These are phyloP conservation scores for Ptilorrhoa leucosticta DNA, from an alignment of 2,113 vertebrate genomes.

Conservation along the genomic window DNA sequence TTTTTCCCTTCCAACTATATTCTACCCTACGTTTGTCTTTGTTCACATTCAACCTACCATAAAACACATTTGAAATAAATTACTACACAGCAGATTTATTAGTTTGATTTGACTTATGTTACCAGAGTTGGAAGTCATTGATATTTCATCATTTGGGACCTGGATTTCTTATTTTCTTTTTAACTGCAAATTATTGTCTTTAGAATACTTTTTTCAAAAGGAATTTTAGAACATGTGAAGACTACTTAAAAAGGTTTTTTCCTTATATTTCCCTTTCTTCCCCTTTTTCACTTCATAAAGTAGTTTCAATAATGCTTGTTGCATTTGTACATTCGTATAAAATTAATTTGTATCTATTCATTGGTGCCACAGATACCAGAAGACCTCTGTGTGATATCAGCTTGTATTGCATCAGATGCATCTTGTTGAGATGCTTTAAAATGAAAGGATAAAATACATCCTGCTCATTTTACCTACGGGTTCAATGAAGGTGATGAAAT, in stretches of 20 bases:
- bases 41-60: not conserved
- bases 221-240: not conserved
- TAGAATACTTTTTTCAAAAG: not conserved
- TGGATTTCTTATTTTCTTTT: not conserved
- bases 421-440: not conserved
- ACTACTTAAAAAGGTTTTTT: not conserved
- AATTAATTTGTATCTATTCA: not conserved
- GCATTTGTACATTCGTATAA: not conserved
- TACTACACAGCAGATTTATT: not conserved
- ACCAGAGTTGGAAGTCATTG: not conserved
- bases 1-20: not conserved
- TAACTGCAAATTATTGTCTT: not conserved
- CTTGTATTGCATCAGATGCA: not conserved
- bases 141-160: not conserved
- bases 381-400: not conserved
- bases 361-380: not conserved
- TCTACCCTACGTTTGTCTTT: not conserved
- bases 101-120: not conserved
- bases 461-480: not conserved
- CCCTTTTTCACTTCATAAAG: not conserved
- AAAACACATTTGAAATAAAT: not conserved
- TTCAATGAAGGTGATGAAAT: not conserved
- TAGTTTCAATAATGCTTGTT: not conserved
- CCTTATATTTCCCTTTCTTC: not conserved
- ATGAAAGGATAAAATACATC: not conserved